phyloP scores from a whole-genome alignment of 2,797 vertebrate genomes.

The Thamnophis elegans region DNA sequence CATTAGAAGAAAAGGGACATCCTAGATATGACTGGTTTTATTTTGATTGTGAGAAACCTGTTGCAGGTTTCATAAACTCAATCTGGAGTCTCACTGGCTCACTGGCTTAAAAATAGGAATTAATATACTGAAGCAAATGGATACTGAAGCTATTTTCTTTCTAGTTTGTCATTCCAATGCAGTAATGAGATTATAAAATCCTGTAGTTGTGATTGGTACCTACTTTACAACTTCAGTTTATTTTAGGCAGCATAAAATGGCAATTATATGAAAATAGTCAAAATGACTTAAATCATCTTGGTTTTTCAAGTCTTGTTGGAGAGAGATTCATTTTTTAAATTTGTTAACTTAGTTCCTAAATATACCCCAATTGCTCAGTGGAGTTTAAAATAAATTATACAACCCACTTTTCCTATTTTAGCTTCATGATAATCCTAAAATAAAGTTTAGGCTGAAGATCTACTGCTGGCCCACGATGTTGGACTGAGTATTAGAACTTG shows the following conservation, averaged over 20 bases:
- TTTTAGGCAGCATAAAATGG: neutral
- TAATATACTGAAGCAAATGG: neutral
- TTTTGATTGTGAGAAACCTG: neutral
- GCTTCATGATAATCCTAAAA: neutral
- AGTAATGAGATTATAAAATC: neutral
- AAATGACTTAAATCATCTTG: neutral
- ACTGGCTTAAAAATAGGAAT: neutral
- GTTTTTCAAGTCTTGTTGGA: neutral
- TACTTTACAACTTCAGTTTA: neutral
- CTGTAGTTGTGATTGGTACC: neutral
- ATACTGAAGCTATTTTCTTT: neutral
- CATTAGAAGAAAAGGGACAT: neutral
- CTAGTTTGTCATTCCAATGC: neutral
- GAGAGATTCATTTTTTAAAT: neutral
- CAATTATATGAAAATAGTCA: conserved; percentile 1
- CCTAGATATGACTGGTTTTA: neutral
- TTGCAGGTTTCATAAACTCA: neutral
- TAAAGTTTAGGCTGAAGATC: neutral
- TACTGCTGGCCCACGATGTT: neutral
- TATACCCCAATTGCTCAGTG: neutral
- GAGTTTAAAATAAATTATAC: neutral
- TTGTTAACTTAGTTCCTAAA: neutral
- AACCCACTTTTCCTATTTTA: neutral
- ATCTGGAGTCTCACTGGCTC: neutral
- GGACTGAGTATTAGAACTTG: neutral